These are phyloP conservation scores for Willowsia nigromaculata DNA, from an alignment of 2,888 invertebrate species.

Conservation along the genomic window DNA sequence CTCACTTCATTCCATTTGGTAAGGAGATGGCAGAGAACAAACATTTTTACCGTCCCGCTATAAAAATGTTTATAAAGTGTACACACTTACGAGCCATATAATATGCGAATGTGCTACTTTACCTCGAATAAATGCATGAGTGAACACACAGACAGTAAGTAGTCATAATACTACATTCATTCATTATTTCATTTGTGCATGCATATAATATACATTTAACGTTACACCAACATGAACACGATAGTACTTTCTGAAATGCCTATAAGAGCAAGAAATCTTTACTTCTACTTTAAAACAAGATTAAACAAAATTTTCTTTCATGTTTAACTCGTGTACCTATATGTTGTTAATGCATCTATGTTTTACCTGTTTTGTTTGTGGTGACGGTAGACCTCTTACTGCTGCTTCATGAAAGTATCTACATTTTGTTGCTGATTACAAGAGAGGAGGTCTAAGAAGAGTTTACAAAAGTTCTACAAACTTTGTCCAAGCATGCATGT, in stretches of 20 bases:
- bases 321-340: neutral
- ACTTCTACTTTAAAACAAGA: neutral
- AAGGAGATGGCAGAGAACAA: neutral
- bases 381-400: neutral
- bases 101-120: neutral
- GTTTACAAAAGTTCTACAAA: neutral
- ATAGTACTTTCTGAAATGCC: neutral
- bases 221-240: neutral
- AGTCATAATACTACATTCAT: constrained; percentile 27
- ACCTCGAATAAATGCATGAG: constrained; percentile 25
- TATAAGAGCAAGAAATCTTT: neutral
- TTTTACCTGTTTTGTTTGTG: neutral
- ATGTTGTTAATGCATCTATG: neutral
- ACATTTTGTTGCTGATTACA: neutral
- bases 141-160: neutral
- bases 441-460: neutral
- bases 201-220: neutral
- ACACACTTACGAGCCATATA: neutral
- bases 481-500: neutral
- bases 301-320: neutral
- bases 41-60: neutral
- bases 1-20: constrained; percentile 61
- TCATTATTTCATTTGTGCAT: constrained; percentile 52
- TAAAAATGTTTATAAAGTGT: neutral
- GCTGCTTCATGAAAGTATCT: neutral